Base-by-base conservation (phyloP, 2,113 vertebrate species). In the Eubucco bourcierii region DNA sequence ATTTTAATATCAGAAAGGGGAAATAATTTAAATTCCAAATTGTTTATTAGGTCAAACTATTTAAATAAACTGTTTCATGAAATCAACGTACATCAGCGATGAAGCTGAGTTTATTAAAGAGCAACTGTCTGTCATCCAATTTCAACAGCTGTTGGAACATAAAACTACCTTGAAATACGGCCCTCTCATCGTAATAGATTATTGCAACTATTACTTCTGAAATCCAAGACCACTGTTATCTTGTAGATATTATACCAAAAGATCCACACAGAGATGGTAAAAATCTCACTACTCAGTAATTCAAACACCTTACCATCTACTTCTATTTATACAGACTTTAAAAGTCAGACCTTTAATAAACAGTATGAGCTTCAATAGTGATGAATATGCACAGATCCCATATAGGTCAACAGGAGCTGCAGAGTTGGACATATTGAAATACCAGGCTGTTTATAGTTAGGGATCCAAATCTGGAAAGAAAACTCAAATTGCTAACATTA, bases 321-420 rank as follows among this genome's bases (percentile, higher is more conserved):
- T 90, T 88, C 58, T 56, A 90, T 80, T 80, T 87, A 67, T 4
- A 39, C 2, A 84, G 34, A 75, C 80, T 70, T 80, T 92, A 84
- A 74, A 80, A 55, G 33, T 53, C 79, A 72, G 25, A 68, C 58
- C 44, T 73, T 7, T 82, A 90, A 86, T 87, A 93, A 90, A 74
- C 61, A 87, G 79, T 44, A 74, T 63, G 52, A 79, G 90, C 88
- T 94, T 91, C 90, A 77, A 34, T 84, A 93, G 75, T 77, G 88
- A 79, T 90, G 88, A 90, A 72, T 23, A 72, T n/a, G 83, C 86
- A 94, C 41, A 92, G 71, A 90, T 60, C 90, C 63, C 85, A 94
- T 68, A 90, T 93, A 93, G 92, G 87, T 87, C 94, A 95, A 72
- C 24, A 80, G 70, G 29, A 92, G 63, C 83, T 83, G 90, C 67